These are phyloP conservation scores for Drosophila murphyi DNA, from an alignment of 1,140 invertebrate genomes.

Conservation along the genomic window DNA sequence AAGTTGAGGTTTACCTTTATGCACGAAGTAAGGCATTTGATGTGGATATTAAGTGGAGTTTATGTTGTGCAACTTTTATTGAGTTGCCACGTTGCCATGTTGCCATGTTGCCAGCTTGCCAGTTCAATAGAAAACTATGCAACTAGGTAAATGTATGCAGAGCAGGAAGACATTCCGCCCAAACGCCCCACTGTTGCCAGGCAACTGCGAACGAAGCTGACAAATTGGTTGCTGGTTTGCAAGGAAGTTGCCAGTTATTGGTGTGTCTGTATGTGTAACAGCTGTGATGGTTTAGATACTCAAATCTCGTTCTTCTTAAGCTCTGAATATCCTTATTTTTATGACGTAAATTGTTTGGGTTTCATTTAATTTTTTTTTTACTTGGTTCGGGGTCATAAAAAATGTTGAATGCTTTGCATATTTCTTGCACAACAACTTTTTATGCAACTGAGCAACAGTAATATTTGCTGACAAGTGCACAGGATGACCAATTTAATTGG, in stretches of 20 bases:
- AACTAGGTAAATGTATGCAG: not conserved
- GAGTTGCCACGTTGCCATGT: slow-evolving; percentile 33
- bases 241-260: not conserved
- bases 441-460: slow-evolving; percentile 8
- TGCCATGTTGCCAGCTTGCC: slow-evolving; percentile 4
- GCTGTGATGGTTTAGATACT: not conserved
- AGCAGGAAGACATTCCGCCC: not conserved
- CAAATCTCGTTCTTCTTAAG: not conserved
- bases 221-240: slow-evolving; percentile 33
- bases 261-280: not conserved
- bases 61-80: slow-evolving; percentile 66
- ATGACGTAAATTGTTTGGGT: not conserved
- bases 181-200: slow-evolving; percentile 1
- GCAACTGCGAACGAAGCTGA: slow-evolving; percentile 23
- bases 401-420: not conserved
- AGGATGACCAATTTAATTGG: slow-evolving; percentile 20
- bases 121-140: slow-evolving; percentile 30
- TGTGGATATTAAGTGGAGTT: slow-evolving; percentile 71
- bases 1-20: slow-evolving; percentile 60
- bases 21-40: slow-evolving; percentile 55
- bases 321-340: not conserved
- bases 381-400: not conserved
- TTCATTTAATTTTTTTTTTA: slow-evolving; percentile 1
- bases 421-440: not conserved
- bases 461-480: slow-evolving; percentile 2